Conservation (phyloP, 2,113 vertebrate species). For the Sterrhoptilus dennistouni region DNA sequence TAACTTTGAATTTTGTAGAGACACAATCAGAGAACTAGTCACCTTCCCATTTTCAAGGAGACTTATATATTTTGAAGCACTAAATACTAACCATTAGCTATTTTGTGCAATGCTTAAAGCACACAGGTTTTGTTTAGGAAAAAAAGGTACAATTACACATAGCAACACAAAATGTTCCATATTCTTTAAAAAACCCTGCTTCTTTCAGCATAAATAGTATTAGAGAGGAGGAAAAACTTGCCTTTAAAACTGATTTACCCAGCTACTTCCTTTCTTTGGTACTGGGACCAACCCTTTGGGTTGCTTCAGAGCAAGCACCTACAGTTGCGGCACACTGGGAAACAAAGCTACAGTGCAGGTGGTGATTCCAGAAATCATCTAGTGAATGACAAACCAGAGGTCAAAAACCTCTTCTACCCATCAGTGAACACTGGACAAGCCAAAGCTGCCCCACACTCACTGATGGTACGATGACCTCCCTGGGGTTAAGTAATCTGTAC, state of each 20-base stretch:
- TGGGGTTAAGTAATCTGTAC: not conserved
- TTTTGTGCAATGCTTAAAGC: not conserved
- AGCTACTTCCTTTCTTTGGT: not conserved
- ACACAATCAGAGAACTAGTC: constrained; percentile 37
- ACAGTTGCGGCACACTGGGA: not conserved
- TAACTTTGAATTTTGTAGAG: constrained; percentile 45
- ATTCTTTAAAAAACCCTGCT: not conserved
- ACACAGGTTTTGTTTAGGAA: not conserved
- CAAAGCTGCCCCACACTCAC: not conserved
- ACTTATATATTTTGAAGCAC: not conserved
- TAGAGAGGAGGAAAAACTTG: not conserved
- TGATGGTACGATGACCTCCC: not conserved
- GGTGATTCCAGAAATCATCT: not conserved
- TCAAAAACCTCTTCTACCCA: not conserved
- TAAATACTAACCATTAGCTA: not conserved
- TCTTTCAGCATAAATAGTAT: not conserved
- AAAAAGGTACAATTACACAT: not conserved
- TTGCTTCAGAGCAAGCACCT: not conserved
- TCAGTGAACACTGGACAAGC: not conserved
- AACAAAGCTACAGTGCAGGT: not conserved
- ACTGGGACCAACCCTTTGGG: not conserved
- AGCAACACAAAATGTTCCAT: not conserved
- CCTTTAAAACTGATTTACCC: not conserved
- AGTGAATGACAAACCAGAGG: not conserved
- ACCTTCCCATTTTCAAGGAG: constrained; percentile 59